These are phyloP conservation scores for Thecocarcelia acutangulata DNA, from an alignment of 2,888 invertebrate species.

Conservation along the genomic window DNA sequence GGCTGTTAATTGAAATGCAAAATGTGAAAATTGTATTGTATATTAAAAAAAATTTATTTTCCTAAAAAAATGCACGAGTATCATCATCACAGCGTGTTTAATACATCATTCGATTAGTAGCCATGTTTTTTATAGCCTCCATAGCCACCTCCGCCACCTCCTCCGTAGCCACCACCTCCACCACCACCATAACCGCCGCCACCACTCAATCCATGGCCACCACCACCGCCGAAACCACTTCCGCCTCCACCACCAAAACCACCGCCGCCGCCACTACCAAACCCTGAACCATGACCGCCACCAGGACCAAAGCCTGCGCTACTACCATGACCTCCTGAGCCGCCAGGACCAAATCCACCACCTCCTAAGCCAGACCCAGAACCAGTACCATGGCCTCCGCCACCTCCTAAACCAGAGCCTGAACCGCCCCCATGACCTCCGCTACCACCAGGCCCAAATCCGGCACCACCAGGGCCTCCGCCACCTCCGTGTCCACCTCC, in stretches of 20 bases:
- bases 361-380: background rate
- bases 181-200: conserved; percentile 47
- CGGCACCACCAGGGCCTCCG: conserved; percentile 2
- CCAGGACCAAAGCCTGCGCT: conserved; percentile 20
- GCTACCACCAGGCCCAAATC: background rate
- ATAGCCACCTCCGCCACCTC: conserved; percentile 43
- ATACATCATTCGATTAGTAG: conserved; percentile 48
- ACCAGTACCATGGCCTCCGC: conserved; percentile 9
- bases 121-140: conserved; percentile 65
- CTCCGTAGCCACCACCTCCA: conserved; percentile 23
- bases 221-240: conserved; percentile 26
- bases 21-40: background rate
- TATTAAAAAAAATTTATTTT: conserved; percentile 22
- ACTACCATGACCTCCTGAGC: conserved; percentile 26
- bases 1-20: background rate
- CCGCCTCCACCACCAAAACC: conserved; percentile 28
- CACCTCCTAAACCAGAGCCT: conserved; percentile 18
- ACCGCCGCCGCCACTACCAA: conserved; percentile 28
- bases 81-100: conserved; percentile 51
- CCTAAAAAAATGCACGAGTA: conserved; percentile 19
- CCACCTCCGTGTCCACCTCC: conserved; percentile 10
- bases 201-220: conserved; percentile 39
- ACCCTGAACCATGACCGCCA: conserved; percentile 6
- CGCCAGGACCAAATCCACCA: conserved; percentile 12
- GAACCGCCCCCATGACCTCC: background rate